phyloP scores from a whole-genome alignment of 2,888 invertebrate genomes.

The Synanthedon myopaeformis region DNA sequence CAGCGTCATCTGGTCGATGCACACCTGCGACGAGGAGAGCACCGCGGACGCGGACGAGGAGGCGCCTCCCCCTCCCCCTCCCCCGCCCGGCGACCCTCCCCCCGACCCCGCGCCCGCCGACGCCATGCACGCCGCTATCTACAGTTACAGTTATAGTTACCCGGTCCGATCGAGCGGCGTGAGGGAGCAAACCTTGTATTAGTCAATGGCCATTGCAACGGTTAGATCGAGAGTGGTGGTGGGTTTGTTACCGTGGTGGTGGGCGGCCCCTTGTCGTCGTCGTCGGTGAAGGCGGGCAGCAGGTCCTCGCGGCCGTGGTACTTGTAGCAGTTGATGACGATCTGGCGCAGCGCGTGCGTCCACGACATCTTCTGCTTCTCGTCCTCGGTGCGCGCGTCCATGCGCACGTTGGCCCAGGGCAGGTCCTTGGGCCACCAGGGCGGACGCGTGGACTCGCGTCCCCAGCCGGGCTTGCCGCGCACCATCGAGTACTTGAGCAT shows the following conservation, averaged over 20 bases:
- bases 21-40: slow-evolving; percentile 77
- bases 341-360: slow-evolving; percentile 96
- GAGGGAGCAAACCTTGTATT: background rate
- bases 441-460: slow-evolving; percentile 93
- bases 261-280: slow-evolving; percentile 80
- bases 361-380: slow-evolving; percentile 99
- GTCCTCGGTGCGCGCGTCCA: slow-evolving; percentile 96
- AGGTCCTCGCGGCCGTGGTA: slow-evolving; percentile 97
- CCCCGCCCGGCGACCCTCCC: slow-evolving; percentile 20
- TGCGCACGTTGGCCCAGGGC: slow-evolving; percentile 98
- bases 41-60: slow-evolving; percentile 55
- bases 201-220: background rate
- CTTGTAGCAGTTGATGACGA: slow-evolving; percentile 98
- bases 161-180: background rate
- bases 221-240: no score
- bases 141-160: background rate
- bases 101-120: slow-evolving; percentile 11
- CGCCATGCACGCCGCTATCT: slow-evolving; percentile 44
- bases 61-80: slow-evolving; percentile 22
- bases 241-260: slow-evolving; percentile 27
- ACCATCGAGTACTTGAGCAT: slow-evolving; percentile 98
- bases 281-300: slow-evolving; percentile 93
- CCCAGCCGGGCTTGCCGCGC: slow-evolving; percentile 98
- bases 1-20: slow-evolving; percentile 82
- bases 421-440: slow-evolving; percentile 99